These are phyloP conservation scores for Protomyctophum bolini DNA, from an alignment of 2,113 vertebrate species.

Conservation along the genomic window DNA sequence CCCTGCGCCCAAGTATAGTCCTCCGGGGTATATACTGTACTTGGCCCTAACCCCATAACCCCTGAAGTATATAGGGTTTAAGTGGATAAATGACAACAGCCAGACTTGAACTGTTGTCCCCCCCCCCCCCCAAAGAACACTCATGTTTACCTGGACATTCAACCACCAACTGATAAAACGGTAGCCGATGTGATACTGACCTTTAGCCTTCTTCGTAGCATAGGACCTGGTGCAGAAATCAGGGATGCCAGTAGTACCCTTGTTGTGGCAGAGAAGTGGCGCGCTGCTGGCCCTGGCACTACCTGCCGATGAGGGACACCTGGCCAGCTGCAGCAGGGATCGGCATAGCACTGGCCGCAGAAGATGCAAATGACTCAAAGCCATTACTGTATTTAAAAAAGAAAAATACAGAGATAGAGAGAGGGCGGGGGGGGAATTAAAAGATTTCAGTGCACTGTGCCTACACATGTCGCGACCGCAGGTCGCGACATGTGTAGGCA, in stretches of 20 bases:
- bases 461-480: too few species aligned
- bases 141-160: too few species aligned
- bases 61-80: too few species aligned
- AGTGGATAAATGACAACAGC: too few species aligned
- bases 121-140: too few species aligned
- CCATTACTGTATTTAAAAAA: constrained; percentile 63
- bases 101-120: too few species aligned
- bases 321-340: constrained; percentile 19
- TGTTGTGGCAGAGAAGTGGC: constrained; percentile 22
- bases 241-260: background rate
- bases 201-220: constrained; percentile 92
- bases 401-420: background rate
- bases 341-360: constrained; percentile 70
- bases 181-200: constrained; percentile 50
- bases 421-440: background rate
- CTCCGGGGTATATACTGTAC: too few species aligned
- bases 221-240: constrained; percentile 69
- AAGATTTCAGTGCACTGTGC: too few species aligned
- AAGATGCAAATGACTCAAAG: constrained; percentile 71
- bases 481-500: too few species aligned
- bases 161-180: too few species aligned
- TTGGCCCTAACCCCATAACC: too few species aligned
- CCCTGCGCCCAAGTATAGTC: too few species aligned
- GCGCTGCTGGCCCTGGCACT: constrained; percentile 8
- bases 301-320: constrained; percentile 35